Percentiles rank a stretch among this genome's conserved stretches.
Evolutionary conservation across 1,140 invertebrate species (phyloP).

Genomic region (Palaemon carinicauda): DNA sequence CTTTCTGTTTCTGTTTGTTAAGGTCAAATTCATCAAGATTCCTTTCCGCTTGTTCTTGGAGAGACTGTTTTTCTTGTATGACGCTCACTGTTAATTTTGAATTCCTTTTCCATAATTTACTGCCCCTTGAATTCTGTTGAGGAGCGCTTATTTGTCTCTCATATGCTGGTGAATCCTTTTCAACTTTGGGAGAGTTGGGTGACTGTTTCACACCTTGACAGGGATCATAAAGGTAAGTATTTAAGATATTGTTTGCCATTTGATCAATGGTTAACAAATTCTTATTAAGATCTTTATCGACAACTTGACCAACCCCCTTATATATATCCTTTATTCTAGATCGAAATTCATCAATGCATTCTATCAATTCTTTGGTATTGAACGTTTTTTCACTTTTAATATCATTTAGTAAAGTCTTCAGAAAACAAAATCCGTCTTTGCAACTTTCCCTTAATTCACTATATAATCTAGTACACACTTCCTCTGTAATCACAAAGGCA

Average conservation of each 20-base stretch:
- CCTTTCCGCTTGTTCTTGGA: too few species aligned
- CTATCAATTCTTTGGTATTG: neutral
- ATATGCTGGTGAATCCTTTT: neutral
- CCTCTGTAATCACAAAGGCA: neutral
- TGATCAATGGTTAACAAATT: neutral
- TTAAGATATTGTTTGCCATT: neutral
- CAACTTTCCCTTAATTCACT: neutral
- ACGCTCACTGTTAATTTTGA: too few species aligned
- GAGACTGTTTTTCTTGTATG: too few species aligned
- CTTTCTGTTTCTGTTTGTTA: too few species aligned
- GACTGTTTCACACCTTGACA: neutral
- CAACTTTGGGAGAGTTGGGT: neutral
- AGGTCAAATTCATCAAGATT: too few species aligned
- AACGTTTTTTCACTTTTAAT: neutral
- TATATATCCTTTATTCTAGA: neutral
- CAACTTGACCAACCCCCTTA: neutral
- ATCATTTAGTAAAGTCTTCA: neutral
- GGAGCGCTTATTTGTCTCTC: too few species aligned
- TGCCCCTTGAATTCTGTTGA: too few species aligned
- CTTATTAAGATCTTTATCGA: slow-evolving; percentile 17
- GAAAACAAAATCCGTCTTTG: neutral
- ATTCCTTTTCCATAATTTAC: too few species aligned
- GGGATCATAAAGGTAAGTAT: neutral
- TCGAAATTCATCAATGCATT: neutral
- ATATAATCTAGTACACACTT: neutral